A percentile compares a stretch with the other conserved stretches of the same genome.
These are phyloP conservation scores for Danio tinwini DNA, from an alignment of 2,797 vertebrate genomes.

Conservation along the genomic window DNA sequence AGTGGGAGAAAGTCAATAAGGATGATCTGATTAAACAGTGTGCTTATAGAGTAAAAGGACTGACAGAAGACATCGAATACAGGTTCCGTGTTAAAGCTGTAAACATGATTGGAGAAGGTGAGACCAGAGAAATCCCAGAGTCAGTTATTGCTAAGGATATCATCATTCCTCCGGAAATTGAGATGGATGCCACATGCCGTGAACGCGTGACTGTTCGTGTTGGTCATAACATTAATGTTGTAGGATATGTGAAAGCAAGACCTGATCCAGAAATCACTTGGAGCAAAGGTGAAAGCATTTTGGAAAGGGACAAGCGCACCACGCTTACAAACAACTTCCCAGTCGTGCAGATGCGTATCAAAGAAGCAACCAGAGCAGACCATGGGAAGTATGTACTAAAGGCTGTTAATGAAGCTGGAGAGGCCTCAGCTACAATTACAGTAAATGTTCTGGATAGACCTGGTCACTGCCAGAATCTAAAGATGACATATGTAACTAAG, in stretches of 20 bases:
- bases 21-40: conserved; percentile 94
- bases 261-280: conserved; percentile 95
- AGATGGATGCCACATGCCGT: conserved; percentile 90
- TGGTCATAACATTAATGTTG: conserved; percentile 93
- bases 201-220: conserved; percentile 91
- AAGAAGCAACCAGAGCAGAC: conserved; percentile 90
- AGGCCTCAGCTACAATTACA: conserved; percentile 89
- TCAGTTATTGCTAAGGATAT: conserved; percentile 94
- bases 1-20: conserved; percentile 92
- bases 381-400: conserved; percentile 94
- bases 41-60: conserved; percentile 88
- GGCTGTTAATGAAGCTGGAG: conserved; percentile 93
- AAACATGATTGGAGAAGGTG: conserved; percentile 97
- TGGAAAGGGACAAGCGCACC: conserved; percentile 85
- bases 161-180: conserved; percentile 94
- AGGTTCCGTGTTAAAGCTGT: conserved; percentile 92
- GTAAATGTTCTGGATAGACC: conserved; percentile 97
- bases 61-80: conserved; percentile 91
- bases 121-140: conserved; percentile 90
- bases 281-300: conserved; percentile 86
- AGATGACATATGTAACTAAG: conserved; percentile 87
- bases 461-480: conserved; percentile 94
- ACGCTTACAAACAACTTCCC: conserved; percentile 88
- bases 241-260: conserved; percentile 91
- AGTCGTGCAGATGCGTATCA: conserved; percentile 87